Evolutionary conservation across 2,888 invertebrate species (phyloP).

Genomic region (Phyllotreta striolata): DNA sequence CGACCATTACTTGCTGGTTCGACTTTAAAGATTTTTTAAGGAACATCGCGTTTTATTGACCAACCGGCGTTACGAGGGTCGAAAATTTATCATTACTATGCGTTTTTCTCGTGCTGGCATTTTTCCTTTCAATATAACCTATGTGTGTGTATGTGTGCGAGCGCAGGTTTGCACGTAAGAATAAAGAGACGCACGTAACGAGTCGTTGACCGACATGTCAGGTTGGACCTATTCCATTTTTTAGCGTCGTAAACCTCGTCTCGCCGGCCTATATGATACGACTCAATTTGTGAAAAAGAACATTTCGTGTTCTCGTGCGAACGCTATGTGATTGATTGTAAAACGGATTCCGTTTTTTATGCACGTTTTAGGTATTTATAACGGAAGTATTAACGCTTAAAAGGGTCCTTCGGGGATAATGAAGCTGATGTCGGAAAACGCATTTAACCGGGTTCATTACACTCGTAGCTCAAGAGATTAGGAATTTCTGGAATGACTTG

Average conservation of each 20-base stretch:
- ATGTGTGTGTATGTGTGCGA: constrained; percentile 27
- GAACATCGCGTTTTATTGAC: background rate
- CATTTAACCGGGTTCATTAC: constrained; percentile 7
- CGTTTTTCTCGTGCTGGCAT: constrained; percentile 40
- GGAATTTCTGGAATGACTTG: constrained; percentile 1
- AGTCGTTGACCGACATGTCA: constrained; percentile 43
- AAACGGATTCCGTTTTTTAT: too few relatives aligned
- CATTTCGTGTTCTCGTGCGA: constrained; percentile 18
- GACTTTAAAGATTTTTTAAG: background rate
- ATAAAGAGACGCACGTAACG: constrained; percentile 39
- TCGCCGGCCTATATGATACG: constrained; percentile 1
- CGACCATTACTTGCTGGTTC: background rate
- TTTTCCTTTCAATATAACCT: constrained; percentile 36
- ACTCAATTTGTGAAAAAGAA: constrained; percentile 21
- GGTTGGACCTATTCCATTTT: constrained; percentile 26
- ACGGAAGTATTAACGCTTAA: constrained; percentile 8
- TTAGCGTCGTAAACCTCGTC: constrained; percentile 5
- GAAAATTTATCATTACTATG: constrained; percentile 35
- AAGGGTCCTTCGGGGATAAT: constrained; percentile 10
- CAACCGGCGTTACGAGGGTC: constrained; percentile 7
- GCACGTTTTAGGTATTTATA: background rate
- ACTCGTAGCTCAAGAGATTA: background rate
- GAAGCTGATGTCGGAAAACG: background rate
- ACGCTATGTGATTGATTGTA: constrained; percentile 15
- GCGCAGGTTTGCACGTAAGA: constrained; percentile 39